Base-by-base conservation (phyloP, 2,888 invertebrate species). In the Lepidocyrtoides sp. region DNA sequence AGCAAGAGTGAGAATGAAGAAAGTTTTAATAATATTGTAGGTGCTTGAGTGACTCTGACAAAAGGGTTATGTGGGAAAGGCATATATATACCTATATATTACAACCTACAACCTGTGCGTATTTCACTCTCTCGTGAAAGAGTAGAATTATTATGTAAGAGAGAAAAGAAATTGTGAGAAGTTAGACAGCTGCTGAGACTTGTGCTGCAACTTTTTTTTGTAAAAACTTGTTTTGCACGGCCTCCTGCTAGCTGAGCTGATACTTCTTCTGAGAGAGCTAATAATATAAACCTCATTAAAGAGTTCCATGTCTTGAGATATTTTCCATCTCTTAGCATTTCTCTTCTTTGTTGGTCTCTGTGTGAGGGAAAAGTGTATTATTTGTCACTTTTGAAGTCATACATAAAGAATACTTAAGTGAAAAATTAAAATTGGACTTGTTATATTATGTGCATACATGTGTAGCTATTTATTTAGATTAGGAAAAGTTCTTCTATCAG, bases 21-120 rank as follows among this genome's bases (percentile, higher is more conserved):
- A 88, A 88, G 54, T 88, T 88, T 88, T 88, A 88, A 88, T 88
- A 88, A 88, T 88, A 88, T 81, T 88, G 69, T 63, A 32, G 48
- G 60, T 48, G 69, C 41, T 36, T 29, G 20, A 69, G 69, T 12
- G 48, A 75, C 48, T 44, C 48, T 26, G 75, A 48, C 36, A 36
- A 26, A 75, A 48, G 48, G 48, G 75, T 44, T 75, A 48, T 48
- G 44, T 23, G 32, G 14, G 54, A 32, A 12, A 51, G 20, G 44
- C 14, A 54, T 77, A 26, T 32, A 10, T 60, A 23, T 60, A 60
- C 12, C 0, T 54, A 51, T 79, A 79, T 29, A 48, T 14, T 14
- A 23, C n/a, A 75, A 29, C 69, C 51, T 60, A 44, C 23, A 63
- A 48, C 26, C 1, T 60, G n/a, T 85, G 36, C 7, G 7, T 36